Evolutionary conservation across 2,888 invertebrate genomes (phyloP), one percentile per base, ranked within the genome.

Genomic region (Chirona hameri): DNA sequence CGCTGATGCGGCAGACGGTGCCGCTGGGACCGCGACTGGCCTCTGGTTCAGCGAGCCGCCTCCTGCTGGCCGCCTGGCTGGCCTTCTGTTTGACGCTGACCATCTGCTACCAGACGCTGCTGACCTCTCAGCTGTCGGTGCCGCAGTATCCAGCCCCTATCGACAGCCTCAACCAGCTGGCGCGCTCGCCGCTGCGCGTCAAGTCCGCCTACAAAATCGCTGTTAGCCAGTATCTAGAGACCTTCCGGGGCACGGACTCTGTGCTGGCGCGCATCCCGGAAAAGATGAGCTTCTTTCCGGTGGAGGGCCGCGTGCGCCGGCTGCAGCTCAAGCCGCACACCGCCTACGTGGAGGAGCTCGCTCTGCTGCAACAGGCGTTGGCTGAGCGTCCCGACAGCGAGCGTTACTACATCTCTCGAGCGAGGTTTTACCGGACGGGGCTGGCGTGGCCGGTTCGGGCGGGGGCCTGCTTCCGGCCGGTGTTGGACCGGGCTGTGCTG

Each of bases 41-140:
- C 52, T 1, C 52, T 12, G 52, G 52, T 12, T 52, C 18, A 1
- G 21, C 10, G 0, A 2, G 18, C 52, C 69, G 69, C 14, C 14
- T 80, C 88, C 87, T 72, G 89, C 87, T 81, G 89, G 87, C 82
- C 91, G 89, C 80, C 92, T 92, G 82, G 93, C 90, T 83, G 91
- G 12, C 86, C 86, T 82, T 85, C 83, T 65, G 84, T 83, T 10
- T 85, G 85, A 76, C 46, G 24, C 4, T 76, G 39, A 76, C 76
- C 39, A 76, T 76, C 76, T 76, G 83, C 92, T 91, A 81, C 93
- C 91, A 85, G 93, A 91, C 83, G 93, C 88, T 15, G 93, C 93
- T 85, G 93, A 93, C 87, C 93, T 93, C 9, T 93, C 93, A 82
- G 93, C 90, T 24, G 93, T 90, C 39, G 93, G 93, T 0, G 93